Evolutionary conservation across 2,888 invertebrate species (phyloP).

Genomic region (Pomacea canaliculata): DNA sequence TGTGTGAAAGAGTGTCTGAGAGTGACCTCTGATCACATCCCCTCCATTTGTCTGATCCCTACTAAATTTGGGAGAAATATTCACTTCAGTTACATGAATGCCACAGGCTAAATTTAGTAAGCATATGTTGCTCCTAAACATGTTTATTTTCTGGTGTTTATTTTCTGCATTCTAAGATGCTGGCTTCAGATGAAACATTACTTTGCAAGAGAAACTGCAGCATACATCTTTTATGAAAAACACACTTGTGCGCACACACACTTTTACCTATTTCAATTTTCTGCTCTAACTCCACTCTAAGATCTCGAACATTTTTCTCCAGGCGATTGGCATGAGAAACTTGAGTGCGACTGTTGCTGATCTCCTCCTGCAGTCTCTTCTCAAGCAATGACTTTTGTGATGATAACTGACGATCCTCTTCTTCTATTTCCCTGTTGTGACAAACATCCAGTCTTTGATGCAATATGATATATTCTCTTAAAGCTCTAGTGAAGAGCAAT

Average conservation of each 20-base stretch:
- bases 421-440: conserved; percentile 41
- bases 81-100: too few species aligned
- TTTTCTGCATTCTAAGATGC: too few species aligned
- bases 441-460: not conserved
- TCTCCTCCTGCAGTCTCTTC: conserved; percentile 50
- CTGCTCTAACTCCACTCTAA: conserved; percentile 57
- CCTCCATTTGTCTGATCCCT: not conserved
- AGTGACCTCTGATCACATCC: too few species aligned
- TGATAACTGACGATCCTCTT: conserved; percentile 43
- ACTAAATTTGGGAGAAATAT: too few species aligned
- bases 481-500: not conserved
- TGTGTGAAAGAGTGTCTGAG: too few species aligned
- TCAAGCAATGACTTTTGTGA: conserved; percentile 44
- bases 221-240: too few species aligned
- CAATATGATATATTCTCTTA: not conserved
- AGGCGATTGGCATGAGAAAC: conserved; percentile 40
- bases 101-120: too few species aligned
- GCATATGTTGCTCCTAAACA: too few species aligned
- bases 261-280: conserved; percentile 56
- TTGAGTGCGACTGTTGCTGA: conserved; percentile 46
- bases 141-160: too few species aligned
- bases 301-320: conserved; percentile 56
- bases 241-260: too few species aligned
- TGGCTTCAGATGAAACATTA: too few species aligned
- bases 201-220: too few species aligned